These are phyloP conservation scores for Trachops cirrhosus DNA, from an alignment of 2,797 vertebrate species.

Conservation along the genomic window DNA sequence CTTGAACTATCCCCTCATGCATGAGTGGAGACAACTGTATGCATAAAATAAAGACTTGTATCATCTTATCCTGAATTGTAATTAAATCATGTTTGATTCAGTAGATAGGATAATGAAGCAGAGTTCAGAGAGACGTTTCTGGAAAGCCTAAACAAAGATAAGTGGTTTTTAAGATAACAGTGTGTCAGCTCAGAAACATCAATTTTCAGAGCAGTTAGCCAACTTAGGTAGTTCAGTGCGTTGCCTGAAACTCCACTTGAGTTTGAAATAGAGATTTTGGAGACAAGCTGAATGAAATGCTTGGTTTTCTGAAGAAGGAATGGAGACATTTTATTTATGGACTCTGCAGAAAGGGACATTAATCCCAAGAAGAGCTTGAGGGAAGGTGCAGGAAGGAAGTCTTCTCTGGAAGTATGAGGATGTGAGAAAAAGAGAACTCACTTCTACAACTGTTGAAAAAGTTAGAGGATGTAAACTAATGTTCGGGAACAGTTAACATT, in stretches of 20 bases:
- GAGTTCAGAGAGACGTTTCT: background rate
- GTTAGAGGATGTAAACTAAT: slow-evolving; percentile 33
- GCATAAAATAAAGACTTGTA: background rate
- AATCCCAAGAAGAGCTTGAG: slow-evolving; percentile 5
- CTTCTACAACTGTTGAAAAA: slow-evolving; percentile 2
- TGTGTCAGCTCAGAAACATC: background rate
- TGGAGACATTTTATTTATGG: background rate
- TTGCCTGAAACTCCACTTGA: background rate
- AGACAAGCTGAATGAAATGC: background rate
- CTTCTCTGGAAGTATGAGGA: background rate
- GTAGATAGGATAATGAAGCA: background rate
- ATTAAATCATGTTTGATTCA: background rate
- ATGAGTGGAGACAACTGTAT: background rate
- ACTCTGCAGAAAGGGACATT: background rate
- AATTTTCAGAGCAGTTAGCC: background rate
- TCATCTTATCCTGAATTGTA: background rate
- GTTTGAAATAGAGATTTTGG: background rate
- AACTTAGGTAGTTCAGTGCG: background rate
- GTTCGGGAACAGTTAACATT: slow-evolving; percentile 57
- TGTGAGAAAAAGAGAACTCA: background rate
- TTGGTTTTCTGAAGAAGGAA: slow-evolving; percentile 16
- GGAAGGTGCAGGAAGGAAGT: background rate
- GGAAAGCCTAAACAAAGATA: background rate
- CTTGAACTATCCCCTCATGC: background rate
- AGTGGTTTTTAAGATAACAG: background rate